These are phyloP conservation scores for Hyles vespertilio DNA, from an alignment of 1,140 invertebrate species.

Conservation along the genomic window DNA sequence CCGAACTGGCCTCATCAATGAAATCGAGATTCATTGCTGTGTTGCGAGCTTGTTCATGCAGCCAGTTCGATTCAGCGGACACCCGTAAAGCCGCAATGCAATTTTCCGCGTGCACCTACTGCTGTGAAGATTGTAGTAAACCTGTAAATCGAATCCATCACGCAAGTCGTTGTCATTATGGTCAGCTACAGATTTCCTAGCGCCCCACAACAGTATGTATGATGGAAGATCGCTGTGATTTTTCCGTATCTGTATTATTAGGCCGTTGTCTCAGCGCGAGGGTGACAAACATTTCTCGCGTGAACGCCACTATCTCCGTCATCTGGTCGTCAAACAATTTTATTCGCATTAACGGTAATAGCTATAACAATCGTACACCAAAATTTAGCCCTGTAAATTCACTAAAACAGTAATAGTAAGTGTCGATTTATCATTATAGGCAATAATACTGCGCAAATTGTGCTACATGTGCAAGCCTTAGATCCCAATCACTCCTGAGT, in stretches of 20 bases:
- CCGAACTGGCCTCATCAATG: slow-evolving; percentile 17
- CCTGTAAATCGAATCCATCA: slow-evolving; percentile 67
- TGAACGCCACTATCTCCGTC: neutral
- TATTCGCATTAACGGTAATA: neutral
- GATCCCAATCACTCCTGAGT: too few species aligned
- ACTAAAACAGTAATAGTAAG: neutral
- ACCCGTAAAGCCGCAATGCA: slow-evolving; percentile 56
- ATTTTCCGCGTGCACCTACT: slow-evolving; percentile 46
- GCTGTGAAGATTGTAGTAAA: slow-evolving; percentile 54
- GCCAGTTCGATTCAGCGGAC: slow-evolving; percentile 35
- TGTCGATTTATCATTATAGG: too few species aligned
- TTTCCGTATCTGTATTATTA: slow-evolving; percentile 1
- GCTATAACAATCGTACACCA: neutral
- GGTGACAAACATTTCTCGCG: neutral
- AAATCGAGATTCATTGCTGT: slow-evolving; percentile 29
- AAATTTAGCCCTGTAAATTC: neutral
- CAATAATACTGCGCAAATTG: too few species aligned
- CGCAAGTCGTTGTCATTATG: slow-evolving; percentile 55
- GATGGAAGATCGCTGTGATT: neutral
- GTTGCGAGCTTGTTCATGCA: slow-evolving; percentile 17
- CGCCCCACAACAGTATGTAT: slow-evolving; percentile 18
- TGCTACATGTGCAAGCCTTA: too few species aligned
- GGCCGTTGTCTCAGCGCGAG: too few species aligned
- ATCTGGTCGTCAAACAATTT: neutral
- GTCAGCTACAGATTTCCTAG: slow-evolving; percentile 45